Evolutionary conservation across 2,888 invertebrate species (phyloP).

Genomic region (Volucella bombylans): DNA sequence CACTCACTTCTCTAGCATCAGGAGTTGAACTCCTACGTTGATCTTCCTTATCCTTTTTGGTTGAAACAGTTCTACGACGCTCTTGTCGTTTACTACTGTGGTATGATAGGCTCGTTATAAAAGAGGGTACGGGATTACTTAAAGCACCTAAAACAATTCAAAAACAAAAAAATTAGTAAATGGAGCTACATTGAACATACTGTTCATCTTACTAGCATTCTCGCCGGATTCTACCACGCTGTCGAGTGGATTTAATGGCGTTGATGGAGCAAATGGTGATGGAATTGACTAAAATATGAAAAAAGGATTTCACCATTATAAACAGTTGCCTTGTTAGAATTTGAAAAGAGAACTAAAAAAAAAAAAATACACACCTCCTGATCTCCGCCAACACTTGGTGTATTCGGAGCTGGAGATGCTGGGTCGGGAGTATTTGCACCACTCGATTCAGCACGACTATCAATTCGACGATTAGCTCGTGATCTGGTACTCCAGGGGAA

Average conservation of each 20-base stretch:
- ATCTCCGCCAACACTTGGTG: constrained; percentile 79
- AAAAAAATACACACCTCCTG: constrained; percentile 78
- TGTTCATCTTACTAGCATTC: constrained; percentile 67
- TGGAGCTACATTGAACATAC: background rate
- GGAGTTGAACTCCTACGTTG: constrained; percentile 83
- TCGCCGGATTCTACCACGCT: constrained; percentile 76
- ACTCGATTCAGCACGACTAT: constrained; percentile 87
- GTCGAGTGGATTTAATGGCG: constrained; percentile 78
- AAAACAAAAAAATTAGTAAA: background rate
- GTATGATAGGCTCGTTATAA: constrained; percentile 62
- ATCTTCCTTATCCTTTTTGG: constrained; percentile 78
- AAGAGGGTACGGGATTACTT: constrained; percentile 58
- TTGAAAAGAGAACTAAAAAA: too few relatives aligned
- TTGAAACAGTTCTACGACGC: constrained; percentile 81
- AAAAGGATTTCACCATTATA: background rate
- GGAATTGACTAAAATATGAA: constrained; percentile 79
- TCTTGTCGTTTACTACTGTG: constrained; percentile 77
- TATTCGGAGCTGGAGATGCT: constrained; percentile 84
- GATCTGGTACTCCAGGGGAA: constrained; percentile 83
- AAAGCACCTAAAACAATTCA: constrained; percentile 41
- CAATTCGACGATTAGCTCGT: constrained; percentile 86
- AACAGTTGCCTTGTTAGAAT: too few relatives aligned
- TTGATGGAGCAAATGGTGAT: constrained; percentile 79
- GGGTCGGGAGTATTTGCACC: constrained; percentile 90
- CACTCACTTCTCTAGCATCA: constrained; percentile 82